phyloP scores from a whole-genome alignment of 2,113 vertebrate species.

The Toxostoma redivivum region DNA sequence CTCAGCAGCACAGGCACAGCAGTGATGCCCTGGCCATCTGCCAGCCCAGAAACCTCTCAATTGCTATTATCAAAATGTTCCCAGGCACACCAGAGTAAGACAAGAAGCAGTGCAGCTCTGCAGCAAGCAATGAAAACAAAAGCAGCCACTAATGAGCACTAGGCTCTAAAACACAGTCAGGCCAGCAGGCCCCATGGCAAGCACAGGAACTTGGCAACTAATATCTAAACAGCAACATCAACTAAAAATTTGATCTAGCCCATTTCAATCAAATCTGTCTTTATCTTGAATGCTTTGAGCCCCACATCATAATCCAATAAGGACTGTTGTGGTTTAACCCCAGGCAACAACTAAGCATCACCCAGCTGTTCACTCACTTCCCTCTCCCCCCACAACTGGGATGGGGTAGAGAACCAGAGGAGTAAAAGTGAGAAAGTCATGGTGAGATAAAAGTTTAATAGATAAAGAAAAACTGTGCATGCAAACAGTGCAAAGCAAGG shows the following conservation, averaged over 20 bases:
- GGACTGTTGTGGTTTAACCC: not conserved
- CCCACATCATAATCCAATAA: not conserved
- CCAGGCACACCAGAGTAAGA: not conserved
- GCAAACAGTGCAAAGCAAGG: not conserved
- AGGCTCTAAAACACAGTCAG: not conserved
- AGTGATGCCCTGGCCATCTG: not conserved
- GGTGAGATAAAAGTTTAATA: not conserved
- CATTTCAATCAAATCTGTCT: not conserved
- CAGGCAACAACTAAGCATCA: not conserved
- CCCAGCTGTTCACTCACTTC: rapidly evolving
- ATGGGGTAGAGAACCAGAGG: not conserved
- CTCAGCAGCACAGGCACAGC: not conserved
- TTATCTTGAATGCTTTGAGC: not conserved
- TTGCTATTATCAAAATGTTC: not conserved
- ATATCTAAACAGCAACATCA: not conserved
- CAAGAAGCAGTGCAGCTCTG: not conserved
- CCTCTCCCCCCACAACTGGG: rapidly evolving
- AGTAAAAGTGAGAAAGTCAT: not conserved
- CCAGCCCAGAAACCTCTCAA: not conserved
- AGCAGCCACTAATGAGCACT: not conserved
- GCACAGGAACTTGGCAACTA: not conserved
- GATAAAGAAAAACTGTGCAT: not conserved
- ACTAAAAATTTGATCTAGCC: not conserved
- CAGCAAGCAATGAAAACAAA: not conserved
- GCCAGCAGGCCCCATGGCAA: not conserved